phyloP scores from a whole-genome alignment of 2,888 invertebrate species.

The Gymnoscelis rufifasciata region DNA sequence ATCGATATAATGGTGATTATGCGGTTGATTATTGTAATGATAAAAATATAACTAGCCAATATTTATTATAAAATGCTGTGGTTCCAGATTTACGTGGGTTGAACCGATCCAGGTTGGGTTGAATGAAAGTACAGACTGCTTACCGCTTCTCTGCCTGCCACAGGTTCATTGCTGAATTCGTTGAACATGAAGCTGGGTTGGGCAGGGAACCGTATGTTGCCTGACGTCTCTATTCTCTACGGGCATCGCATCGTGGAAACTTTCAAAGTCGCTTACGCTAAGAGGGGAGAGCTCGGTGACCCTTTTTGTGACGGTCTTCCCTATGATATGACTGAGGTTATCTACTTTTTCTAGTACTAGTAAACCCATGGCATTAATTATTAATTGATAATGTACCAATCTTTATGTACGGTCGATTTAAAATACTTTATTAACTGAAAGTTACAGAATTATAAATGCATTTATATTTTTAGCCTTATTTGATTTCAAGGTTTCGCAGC shows the following conservation, averaged over 20 bases:
- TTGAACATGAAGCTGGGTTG: constrained; percentile 86
- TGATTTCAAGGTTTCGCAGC: too few species aligned
- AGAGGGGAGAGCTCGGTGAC: constrained; percentile 91
- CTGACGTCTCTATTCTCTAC: constrained; percentile 56
- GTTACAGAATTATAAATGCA: too few species aligned
- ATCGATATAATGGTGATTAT: too few species aligned
- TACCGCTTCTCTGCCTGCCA: constrained; percentile 89
- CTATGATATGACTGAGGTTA: constrained; percentile 48
- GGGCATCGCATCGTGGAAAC: constrained; percentile 93
- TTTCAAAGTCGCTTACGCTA: constrained; percentile 94
- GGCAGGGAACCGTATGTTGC: constrained; percentile 61
- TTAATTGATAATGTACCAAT: too few species aligned
- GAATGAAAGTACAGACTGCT: constrained; percentile 83
- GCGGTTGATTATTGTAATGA: not conserved
- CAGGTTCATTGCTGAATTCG: constrained; percentile 89
- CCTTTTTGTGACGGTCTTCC: constrained; percentile 49
- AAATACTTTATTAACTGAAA: too few species aligned
- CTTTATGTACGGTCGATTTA: too few species aligned
- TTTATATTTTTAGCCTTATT: too few species aligned
- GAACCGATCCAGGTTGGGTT: constrained; percentile 80
- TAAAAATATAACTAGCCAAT: not conserved
- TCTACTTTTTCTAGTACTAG: not conserved
- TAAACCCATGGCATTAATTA: too few species aligned
- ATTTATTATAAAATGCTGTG: not conserved
- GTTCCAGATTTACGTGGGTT: constrained; percentile 81